A percentile compares a stretch with the other conserved stretches of the same genome.
phyloP scores from a whole-genome alignment of 2,113 vertebrate genomes.

The Hippopotamus amphibius region DNA sequence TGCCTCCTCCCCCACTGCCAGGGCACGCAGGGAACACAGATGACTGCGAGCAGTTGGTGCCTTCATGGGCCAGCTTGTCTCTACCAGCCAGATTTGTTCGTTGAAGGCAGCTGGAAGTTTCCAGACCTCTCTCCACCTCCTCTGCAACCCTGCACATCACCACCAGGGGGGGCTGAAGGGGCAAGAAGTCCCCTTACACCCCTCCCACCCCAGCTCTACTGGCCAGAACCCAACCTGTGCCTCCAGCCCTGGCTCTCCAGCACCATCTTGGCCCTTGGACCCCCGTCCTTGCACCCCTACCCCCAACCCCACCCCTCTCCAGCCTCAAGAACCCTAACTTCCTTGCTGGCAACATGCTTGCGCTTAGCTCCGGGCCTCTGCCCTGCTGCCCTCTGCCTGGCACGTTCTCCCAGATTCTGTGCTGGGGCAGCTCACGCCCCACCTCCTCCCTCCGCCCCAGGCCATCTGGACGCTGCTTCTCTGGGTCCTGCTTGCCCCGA shows the following conservation, averaged over 20 bases:
- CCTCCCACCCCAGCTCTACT: neutral
- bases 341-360: neutral
- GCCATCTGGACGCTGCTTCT: neutral
- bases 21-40: neutral
- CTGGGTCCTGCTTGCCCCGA: neutral
- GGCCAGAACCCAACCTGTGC: neutral
- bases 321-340: fast-evolving
- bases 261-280: fast-evolving
- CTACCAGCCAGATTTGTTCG: neutral
- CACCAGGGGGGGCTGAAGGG: fast-evolving
- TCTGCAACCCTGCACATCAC: neutral
- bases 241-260: neutral
- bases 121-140: neutral
- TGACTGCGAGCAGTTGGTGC: neutral
- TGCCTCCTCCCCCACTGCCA: neutral
- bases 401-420: neutral
- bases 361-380: neutral
- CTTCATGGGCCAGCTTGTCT: neutral
- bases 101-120: neutral
- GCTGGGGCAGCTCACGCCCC: neutral
- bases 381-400: neutral
- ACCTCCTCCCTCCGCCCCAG: neutral
- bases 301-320: fast-evolving
- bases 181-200: neutral
- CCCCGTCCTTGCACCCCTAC: fast-evolving